Percentiles rank a stretch among this genome's conserved stretches.
Evolutionary conservation across 2,888 invertebrate genomes (phyloP).

Genomic region (Stenoptilia bipunctidactyla): DNA sequence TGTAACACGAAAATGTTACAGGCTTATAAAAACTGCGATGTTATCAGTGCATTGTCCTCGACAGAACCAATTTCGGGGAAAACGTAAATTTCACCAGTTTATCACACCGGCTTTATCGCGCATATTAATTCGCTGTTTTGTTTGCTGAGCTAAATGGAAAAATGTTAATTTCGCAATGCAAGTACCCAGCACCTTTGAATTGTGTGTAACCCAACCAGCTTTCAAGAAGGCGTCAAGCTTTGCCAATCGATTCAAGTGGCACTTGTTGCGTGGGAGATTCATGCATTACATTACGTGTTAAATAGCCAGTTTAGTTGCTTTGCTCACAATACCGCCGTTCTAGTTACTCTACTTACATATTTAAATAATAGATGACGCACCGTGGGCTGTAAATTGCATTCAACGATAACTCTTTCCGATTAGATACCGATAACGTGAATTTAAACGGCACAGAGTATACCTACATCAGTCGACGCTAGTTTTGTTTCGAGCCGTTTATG

Average conservation of each 20-base stretch:
- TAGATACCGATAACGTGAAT: no score
- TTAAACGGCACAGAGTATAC: no score
- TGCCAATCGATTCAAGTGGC: slow-evolving; percentile 33
- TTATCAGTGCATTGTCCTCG: no score
- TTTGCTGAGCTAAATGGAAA: neutral
- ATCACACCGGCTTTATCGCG: neutral
- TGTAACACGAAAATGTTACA: neutral
- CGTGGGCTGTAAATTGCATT: neutral
- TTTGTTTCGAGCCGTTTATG: slow-evolving; percentile 7
- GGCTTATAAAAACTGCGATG: no score
- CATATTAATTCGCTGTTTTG: neutral
- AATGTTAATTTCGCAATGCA: no score
- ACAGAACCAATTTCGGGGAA: neutral
- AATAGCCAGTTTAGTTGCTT: neutral
- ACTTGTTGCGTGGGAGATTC: slow-evolving; percentile 50
- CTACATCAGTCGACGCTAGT: no score
- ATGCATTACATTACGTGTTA: slow-evolving; percentile 27
- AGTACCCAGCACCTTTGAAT: no score
- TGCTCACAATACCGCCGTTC: no score
- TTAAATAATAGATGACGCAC: neutral
- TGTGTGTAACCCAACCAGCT: no score
- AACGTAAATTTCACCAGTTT: neutral
- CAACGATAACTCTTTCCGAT: no score
- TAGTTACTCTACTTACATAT: no score
- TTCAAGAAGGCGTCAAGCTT: slow-evolving; percentile 2